Evolutionary conservation across 2,888 invertebrate species (phyloP).

Genomic region (Lingula anatina): DNA sequence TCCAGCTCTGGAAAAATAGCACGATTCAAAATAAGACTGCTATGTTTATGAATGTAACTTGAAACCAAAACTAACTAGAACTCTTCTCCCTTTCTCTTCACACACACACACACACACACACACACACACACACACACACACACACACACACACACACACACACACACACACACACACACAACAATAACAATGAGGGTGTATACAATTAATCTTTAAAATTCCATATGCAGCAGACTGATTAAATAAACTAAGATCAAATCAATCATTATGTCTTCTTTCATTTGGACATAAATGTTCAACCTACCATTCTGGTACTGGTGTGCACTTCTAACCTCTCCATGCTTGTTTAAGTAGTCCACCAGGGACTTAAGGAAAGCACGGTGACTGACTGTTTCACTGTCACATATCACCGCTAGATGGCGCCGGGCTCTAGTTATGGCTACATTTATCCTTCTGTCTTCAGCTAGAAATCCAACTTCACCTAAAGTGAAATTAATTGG

Average conservation of each 20-base stretch:
- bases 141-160: no score
- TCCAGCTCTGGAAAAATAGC: no score
- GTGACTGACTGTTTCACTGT: slow-evolving; percentile 55
- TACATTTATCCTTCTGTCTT: slow-evolving; percentile 58
- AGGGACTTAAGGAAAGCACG: slow-evolving; percentile 54
- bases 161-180: no score
- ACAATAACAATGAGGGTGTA: no score
- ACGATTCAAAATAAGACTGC: no score
- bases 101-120: no score
- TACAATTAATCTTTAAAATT: no score
- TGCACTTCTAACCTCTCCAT: slow-evolving; percentile 55
- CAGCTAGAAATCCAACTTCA: slow-evolving; percentile 59
- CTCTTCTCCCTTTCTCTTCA: no score
- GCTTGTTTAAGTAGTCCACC: slow-evolving; percentile 52
- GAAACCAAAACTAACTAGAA: no score
- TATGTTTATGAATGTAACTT: no score
- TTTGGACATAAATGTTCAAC: background rate
- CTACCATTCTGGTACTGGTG: slow-evolving; percentile 51
- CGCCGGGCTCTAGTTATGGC: slow-evolving; percentile 60
- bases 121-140: no score
- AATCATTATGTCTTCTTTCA: background rate
- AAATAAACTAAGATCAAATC: background rate
- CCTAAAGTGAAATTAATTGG: slow-evolving; percentile 37
- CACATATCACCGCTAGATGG: slow-evolving; percentile 56
- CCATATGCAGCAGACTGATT: no score